These are phyloP conservation scores for Oceanites oceanicus DNA, from an alignment of 2,113 vertebrate genomes.

Conservation along the genomic window DNA sequence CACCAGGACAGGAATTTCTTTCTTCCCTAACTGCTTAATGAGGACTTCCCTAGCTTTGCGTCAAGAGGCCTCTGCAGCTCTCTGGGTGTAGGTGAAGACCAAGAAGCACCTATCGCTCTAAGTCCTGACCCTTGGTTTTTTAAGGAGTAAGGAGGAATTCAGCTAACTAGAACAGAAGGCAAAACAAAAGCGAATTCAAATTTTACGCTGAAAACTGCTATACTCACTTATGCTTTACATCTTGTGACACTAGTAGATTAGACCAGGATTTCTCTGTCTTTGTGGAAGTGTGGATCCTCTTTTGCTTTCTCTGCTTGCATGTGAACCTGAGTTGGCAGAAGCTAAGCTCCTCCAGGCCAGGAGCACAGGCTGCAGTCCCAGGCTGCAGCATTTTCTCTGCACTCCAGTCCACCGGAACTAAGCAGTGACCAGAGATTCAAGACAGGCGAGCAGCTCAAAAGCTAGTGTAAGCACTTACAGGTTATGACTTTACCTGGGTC, in stretches of 20 bases:
- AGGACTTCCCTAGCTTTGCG: not conserved
- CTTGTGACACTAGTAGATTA: not conserved
- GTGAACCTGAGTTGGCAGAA: not conserved
- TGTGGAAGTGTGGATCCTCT: not conserved
- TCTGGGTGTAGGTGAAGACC: not conserved
- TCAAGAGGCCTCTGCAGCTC: not conserved
- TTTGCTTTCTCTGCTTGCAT: not conserved
- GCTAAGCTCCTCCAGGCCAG: not conserved
- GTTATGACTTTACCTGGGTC: not conserved
- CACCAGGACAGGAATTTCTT: not conserved
- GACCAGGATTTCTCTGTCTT: not conserved
- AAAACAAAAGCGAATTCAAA: not conserved
- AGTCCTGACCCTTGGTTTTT: not conserved
- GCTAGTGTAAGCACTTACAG: not conserved
- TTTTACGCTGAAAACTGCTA: not conserved
- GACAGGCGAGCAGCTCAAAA: not conserved
- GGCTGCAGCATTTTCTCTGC: not conserved
- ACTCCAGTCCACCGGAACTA: rapidly evolving
- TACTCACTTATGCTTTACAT: not conserved
- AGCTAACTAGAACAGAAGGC: not conserved
- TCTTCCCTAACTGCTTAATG: not conserved
- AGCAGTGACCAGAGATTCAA: not conserved
- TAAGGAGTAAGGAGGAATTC: not conserved
- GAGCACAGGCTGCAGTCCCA: not conserved
- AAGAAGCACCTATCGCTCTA: not conserved